A percentile compares a stretch with the other conserved stretches of the same genome.
Conservation (phyloP, 2,113 vertebrate species). For the Pithys albifrons region DNA sequence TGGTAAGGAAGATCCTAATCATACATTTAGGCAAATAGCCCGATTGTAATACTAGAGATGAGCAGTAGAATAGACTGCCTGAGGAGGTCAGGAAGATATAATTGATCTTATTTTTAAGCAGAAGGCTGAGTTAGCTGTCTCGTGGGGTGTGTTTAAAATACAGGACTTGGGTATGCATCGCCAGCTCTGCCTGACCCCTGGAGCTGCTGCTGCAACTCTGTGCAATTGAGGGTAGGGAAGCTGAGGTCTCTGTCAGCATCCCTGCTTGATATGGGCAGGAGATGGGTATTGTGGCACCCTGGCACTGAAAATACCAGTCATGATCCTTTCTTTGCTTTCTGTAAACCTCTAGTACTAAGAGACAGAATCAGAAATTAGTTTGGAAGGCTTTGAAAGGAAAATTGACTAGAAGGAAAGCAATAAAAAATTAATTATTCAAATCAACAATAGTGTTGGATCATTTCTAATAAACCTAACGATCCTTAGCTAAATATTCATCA, state of each 20-base stretch:
- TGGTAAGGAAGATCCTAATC: neutral
- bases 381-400: neutral
- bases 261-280: neutral
- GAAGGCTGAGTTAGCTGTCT: neutral
- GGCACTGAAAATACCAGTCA: neutral
- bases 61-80: neutral
- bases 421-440: neutral
- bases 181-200: accelerated
- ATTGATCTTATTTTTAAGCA: neutral
- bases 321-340: neutral
- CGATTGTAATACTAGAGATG: neutral
- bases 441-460: neutral
- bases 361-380: neutral
- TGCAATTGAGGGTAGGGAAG: accelerated
- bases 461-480: constrained; percentile 13
- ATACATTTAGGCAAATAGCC: neutral
- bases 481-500: constrained; percentile 11
- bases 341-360: neutral
- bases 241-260: neutral
- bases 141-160: neutral
- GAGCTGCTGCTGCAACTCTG: neutral
- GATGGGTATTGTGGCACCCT: neutral
- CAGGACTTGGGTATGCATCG: neutral
- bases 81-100: neutral
- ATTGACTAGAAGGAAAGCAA: neutral